Conservation (phyloP, 2,113 vertebrate genomes). For the Melanotaenia duboulayi region DNA sequence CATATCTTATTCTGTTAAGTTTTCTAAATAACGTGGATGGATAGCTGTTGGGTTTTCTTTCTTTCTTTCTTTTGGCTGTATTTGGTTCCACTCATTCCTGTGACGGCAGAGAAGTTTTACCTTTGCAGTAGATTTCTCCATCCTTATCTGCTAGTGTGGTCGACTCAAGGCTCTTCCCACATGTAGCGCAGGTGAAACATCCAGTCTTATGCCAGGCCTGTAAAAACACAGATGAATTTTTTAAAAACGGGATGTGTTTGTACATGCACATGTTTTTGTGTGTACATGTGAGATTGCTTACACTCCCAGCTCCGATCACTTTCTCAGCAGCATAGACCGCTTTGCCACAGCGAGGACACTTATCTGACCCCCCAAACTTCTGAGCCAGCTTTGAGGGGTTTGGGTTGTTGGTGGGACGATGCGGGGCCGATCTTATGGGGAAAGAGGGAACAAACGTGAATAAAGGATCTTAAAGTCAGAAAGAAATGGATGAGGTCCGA, state of each 20-base stretch:
- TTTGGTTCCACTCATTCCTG: not conserved
- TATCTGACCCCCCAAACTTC: slow-evolving; percentile 88
- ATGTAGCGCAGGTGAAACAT: slow-evolving; percentile 94
- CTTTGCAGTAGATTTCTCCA: slow-evolving; percentile 97
- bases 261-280: not conserved
- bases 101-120: slow-evolving; percentile 64
- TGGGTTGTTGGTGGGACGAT: slow-evolving; percentile 88
- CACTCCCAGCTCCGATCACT: slow-evolving; percentile 93
- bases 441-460: not conserved
- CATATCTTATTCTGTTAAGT: no score
- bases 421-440: slow-evolving; percentile 67
- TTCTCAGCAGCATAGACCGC: slow-evolving; percentile 94
- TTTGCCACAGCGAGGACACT: slow-evolving; percentile 91
- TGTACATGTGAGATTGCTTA: slow-evolving; percentile 64
- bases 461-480: not conserved
- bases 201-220: slow-evolving; percentile 93
- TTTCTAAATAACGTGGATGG: no score
- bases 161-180: slow-evolving; percentile 93
- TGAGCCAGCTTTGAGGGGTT: slow-evolving; percentile 89
- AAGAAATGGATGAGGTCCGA: not conserved
- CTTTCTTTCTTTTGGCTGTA: no score
- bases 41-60: no score
- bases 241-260: not conserved
- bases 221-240: not conserved
- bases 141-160: slow-evolving; percentile 95